Conservation (phyloP, 2,113 vertebrate species). For the Oxyura jamaicensis region DNA sequence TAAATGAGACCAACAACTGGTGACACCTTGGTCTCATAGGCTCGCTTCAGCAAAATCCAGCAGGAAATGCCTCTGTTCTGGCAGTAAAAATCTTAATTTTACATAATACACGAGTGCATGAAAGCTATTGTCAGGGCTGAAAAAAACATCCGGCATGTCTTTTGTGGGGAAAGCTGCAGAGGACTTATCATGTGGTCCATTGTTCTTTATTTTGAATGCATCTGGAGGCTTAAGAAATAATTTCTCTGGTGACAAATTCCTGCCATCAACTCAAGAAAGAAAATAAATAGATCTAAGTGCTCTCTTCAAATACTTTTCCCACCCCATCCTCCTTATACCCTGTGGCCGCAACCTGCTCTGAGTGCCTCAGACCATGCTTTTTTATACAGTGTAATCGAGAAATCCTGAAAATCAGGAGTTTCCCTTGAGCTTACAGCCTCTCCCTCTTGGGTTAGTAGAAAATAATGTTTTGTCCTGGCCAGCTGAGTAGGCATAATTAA, state of each 20-base stretch:
- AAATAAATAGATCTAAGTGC: background rate
- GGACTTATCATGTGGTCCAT: constrained; percentile 56
- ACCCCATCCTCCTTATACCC: background rate
- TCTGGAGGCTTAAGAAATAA: constrained; percentile 44
- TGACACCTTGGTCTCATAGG: constrained; percentile 11
- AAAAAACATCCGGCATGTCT: constrained; percentile 34
- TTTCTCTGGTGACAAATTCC: constrained; percentile 42
- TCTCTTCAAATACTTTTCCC: background rate
- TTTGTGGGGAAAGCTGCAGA: constrained; percentile 58
- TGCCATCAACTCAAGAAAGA: background rate
- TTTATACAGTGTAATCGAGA: background rate
- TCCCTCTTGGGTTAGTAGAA: constrained; percentile 35
- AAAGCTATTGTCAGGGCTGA: constrained; percentile 50
- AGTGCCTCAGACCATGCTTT: background rate
- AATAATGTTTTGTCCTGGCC: constrained; percentile 51
- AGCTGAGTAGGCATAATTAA: constrained; percentile 54
- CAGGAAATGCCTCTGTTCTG: constrained; percentile 56
- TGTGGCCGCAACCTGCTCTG: background rate
- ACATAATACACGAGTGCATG: constrained; percentile 22
- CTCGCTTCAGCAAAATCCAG: background rate
- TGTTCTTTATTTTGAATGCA: constrained; percentile 64
- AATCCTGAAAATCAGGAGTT: background rate
- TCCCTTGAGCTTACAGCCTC: constrained; percentile 4
- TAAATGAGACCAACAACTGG: constrained; percentile 13
- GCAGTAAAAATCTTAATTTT: constrained; percentile 54